Evolutionary conservation across 2,797 vertebrate species (phyloP).

Genomic region (Coilia nasus): DNA sequence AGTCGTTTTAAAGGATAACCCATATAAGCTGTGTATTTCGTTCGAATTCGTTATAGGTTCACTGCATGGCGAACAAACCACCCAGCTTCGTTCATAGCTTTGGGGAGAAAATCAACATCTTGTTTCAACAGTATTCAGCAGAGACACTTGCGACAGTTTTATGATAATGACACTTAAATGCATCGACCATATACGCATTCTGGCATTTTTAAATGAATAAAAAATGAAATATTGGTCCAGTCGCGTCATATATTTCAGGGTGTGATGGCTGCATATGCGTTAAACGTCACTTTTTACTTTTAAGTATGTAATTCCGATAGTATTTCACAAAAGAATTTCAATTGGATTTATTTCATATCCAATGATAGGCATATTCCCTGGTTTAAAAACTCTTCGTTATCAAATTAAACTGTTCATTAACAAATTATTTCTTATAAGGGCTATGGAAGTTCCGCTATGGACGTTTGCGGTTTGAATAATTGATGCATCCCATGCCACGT

Average conservation of each 20-base stretch:
- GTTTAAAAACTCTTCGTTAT: too few relatives aligned
- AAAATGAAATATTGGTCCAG: too few relatives aligned
- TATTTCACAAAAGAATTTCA: neutral
- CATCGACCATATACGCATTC: too few relatives aligned
- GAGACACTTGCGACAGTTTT: neutral
- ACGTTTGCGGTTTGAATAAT: constrained; percentile 44
- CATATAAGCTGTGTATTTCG: neutral
- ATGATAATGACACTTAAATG: neutral
- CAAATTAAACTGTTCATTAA: neutral
- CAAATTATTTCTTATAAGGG: neutral
- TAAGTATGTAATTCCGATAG: neutral
- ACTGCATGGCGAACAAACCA: neutral
- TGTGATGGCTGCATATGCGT: too few relatives aligned
- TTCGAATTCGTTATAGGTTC: neutral
- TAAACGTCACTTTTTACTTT: too few relatives aligned
- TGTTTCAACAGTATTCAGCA: neutral
- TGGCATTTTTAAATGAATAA: too few relatives aligned
- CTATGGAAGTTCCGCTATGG: neutral
- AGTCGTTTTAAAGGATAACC: neutral
- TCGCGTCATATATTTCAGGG: too few relatives aligned
- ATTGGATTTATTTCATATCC: neutral
- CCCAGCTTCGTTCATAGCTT: neutral
- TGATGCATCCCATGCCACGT: constrained; percentile 34
- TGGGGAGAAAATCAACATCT: neutral
- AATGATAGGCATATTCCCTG: neutral